Evolutionary conservation across 2,113 vertebrate genomes (phyloP).

Genomic region (Lutjanus erythropterus): DNA sequence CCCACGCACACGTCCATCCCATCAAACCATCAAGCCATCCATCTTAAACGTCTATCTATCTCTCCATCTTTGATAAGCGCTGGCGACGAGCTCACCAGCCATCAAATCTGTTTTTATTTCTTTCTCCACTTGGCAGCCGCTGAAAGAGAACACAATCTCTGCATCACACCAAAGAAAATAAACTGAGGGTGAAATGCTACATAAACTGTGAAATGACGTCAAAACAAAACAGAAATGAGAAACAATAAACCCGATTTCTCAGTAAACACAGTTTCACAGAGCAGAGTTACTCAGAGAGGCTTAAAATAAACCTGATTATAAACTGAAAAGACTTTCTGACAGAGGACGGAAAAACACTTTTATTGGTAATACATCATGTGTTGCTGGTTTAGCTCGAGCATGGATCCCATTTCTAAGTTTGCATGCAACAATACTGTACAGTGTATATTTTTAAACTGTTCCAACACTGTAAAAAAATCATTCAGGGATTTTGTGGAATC

Average conservation of each 20-base stretch:
- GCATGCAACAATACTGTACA: background rate
- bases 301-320: constrained; percentile 9
- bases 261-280: constrained; percentile 4
- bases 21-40: constrained; percentile 53
- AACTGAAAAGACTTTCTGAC: constrained; percentile 17
- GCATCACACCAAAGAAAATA: constrained; percentile 45
- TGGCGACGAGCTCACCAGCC: constrained; percentile 32
- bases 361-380: background rate
- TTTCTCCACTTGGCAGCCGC: constrained; percentile 26
- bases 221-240: constrained; percentile 34
- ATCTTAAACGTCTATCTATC: constrained; percentile 39
- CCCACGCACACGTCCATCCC: constrained; percentile 41
- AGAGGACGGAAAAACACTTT: constrained; percentile 1
- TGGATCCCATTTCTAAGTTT: background rate
- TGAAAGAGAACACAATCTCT: constrained; percentile 38
- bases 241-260: constrained; percentile 29
- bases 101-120: constrained; percentile 32
- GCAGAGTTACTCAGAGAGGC: background rate
- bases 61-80: constrained; percentile 14
- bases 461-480: too few relatives aligned
- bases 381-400: background rate
- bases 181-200: constrained; percentile 55
- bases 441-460: background rate
- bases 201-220: constrained; percentile 46
- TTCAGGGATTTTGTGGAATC: too few relatives aligned